Conservation (phyloP, 2,797 vertebrate species). For the Scleropages formosus region DNA sequence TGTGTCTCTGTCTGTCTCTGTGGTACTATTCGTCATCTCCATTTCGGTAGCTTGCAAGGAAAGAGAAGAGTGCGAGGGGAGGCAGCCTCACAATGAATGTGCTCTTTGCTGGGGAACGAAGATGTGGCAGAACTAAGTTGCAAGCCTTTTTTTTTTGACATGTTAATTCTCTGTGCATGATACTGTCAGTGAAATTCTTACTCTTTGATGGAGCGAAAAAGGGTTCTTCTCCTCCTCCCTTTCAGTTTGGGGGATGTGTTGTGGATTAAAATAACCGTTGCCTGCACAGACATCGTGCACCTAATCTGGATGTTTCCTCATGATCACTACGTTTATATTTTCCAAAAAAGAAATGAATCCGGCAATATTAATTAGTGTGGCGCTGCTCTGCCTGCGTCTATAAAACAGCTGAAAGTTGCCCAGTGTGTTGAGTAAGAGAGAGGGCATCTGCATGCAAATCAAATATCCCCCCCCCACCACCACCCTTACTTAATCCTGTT, state of each 20-base stretch:
- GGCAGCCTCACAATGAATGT: conserved; percentile 44
- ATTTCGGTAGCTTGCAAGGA: conserved; percentile 26
- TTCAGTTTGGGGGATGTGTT: background rate
- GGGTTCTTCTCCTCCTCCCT: too few relatives aligned
- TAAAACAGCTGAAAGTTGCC: conserved; percentile 46
- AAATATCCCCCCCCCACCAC: conserved; percentile 33
- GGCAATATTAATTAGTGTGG: too few relatives aligned
- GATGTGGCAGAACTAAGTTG: conserved; percentile 28
- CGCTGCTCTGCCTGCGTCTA: conserved; percentile 22
- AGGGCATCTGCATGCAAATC: conserved; percentile 24
- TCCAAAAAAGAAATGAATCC: conserved; percentile 12
- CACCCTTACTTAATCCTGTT: conserved; percentile 57
- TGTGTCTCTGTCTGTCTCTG: conserved; percentile 49
- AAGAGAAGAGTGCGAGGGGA: conserved; percentile 41
- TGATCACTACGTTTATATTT: background rate
- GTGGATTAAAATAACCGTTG: background rate
- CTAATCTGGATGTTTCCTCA: conserved; percentile 1
- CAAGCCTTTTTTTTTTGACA: background rate
- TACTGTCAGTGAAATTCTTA: conserved; percentile 27
- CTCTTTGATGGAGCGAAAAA: background rate
- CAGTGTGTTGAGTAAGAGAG: conserved; percentile 8
- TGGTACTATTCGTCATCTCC: conserved; percentile 60
- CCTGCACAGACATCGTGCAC: conserved; percentile 4
- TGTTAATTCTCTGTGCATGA: conserved; percentile 27
- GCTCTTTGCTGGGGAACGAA: conserved; percentile 43